Percentiles rank a stretch among this genome's conserved stretches.
These are phyloP conservation scores for Dicentrarchus labrax DNA, from an alignment of 2,113 vertebrate genomes.

Conservation along the genomic window DNA sequence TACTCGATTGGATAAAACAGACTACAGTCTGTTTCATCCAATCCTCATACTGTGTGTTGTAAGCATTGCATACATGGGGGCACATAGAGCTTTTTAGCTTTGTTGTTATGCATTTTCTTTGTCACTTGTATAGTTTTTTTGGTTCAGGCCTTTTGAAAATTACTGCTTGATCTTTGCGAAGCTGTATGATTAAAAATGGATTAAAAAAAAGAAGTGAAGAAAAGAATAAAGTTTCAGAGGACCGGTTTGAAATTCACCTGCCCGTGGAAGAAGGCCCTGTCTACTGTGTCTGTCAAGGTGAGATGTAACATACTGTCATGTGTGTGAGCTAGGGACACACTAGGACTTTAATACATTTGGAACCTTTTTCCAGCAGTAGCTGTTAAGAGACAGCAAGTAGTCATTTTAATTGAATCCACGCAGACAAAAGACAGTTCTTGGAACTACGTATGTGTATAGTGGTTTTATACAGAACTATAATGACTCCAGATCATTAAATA, in stretches of 20 bases:
- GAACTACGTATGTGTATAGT: not conserved
- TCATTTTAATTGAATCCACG: not conserved
- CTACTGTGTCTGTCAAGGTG: conserved; percentile 38
- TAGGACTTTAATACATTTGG: not conserved
- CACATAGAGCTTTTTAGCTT: not conserved
- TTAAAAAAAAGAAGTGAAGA: not conserved
- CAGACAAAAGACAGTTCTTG: not conserved
- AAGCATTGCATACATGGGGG: not conserved
- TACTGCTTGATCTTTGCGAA: conserved; percentile 9
- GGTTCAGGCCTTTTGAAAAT: conserved; percentile 1
- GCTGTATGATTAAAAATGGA: conserved; percentile 16
- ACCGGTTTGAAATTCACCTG: conserved; percentile 51
- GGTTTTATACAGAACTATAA: not conserved
- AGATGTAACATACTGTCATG: conserved; percentile 34
- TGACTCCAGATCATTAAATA: not conserved
- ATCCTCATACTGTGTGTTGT: not conserved
- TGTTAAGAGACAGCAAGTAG: not conserved
- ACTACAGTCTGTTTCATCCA: not conserved
- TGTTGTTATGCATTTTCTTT: conserved; percentile 9
- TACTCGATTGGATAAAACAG: too few species aligned
- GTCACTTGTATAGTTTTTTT: not conserved
- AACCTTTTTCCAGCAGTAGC: not conserved
- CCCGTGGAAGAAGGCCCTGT: conserved; percentile 34
- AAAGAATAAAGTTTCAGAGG: conserved; percentile 45
- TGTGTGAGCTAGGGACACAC: conserved; percentile 11